Evolutionary conservation across 1,140 invertebrate genomes (phyloP).

Genomic region (Helicorthomorpha holstii): DNA sequence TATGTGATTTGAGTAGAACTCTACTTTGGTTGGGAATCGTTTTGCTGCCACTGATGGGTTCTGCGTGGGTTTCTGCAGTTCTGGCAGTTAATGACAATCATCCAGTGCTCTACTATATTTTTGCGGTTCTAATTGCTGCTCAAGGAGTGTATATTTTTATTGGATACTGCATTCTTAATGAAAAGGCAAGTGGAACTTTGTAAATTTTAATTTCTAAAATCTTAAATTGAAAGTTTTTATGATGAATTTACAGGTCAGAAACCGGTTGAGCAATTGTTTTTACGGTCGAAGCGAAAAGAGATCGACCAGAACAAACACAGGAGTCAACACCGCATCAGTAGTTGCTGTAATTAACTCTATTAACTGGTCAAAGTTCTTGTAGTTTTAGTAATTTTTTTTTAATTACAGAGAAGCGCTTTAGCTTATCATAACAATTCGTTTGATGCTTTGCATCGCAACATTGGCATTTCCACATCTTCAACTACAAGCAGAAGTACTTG

Average conservation of each 20-base stretch:
- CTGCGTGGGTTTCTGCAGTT: conserved; percentile 62
- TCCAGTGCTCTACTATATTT: conserved; percentile 47
- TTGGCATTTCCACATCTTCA: conserved; percentile 87
- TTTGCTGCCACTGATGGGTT: conserved; percentile 53
- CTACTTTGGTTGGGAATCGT: conserved; percentile 66
- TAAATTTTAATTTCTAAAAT: neutral
- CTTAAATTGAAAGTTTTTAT: neutral
- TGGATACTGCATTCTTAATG: conserved; percentile 67
- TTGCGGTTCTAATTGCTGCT: conserved; percentile 46
- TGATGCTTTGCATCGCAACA: conserved; percentile 48
- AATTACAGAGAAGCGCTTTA: conserved; percentile 51
- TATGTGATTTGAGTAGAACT: no score
- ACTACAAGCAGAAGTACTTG: conserved; percentile 86
- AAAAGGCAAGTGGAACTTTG: conserved; percentile 38
- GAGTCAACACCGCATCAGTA: neutral
- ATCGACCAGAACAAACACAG: neutral
- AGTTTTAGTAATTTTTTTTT: no score
- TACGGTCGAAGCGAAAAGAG: conserved; percentile 6
- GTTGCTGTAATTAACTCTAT: neutral
- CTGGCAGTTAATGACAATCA: conserved; percentile 60
- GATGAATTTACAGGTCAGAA: conserved; percentile 4
- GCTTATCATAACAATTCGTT: conserved; percentile 52
- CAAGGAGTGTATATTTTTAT: conserved; percentile 60
- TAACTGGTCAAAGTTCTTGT: no score
- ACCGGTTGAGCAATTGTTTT: conserved; percentile 9